Percentiles rank a stretch among this genome's conserved stretches.
Conservation (phyloP, 2,888 invertebrate species). For the Agrypnus murinus region DNA sequence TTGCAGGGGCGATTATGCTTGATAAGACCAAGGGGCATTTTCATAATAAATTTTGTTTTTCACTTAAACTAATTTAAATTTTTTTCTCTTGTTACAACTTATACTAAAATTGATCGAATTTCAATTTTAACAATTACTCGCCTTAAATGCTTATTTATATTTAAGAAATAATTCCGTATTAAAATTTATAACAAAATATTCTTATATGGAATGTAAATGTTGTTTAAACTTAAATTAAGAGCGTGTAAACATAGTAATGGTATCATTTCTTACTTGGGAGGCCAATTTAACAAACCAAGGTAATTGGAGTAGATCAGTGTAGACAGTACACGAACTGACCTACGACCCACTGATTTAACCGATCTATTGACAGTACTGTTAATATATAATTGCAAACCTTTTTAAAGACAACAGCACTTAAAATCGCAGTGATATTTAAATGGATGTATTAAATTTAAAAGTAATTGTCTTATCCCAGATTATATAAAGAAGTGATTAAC, state of each 20-base stretch:
- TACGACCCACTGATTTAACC: slow-evolving; percentile 52
- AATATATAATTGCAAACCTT: slow-evolving; percentile 23
- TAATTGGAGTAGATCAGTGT: slow-evolving; percentile 56
- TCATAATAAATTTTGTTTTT: too few species aligned
- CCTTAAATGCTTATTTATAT: too few species aligned
- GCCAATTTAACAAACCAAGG: slow-evolving; percentile 52
- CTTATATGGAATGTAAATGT: slow-evolving; percentile 1
- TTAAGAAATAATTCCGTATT: too few species aligned
- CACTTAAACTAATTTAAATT: too few species aligned
- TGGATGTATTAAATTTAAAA: neutral
- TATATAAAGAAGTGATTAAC: neutral
- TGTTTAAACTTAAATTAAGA: slow-evolving; percentile 21
- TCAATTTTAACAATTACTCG: too few species aligned
- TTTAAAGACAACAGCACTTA: slow-evolving; percentile 2
- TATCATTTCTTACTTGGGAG: slow-evolving; percentile 53
- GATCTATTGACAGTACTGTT: slow-evolving; percentile 53
- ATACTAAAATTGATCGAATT: too few species aligned
- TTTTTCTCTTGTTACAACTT: too few species aligned
- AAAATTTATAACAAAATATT: too few species aligned
- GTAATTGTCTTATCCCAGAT: neutral
- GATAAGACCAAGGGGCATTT: too few species aligned
- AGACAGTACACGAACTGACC: slow-evolving; percentile 56
- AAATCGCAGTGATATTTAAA: neutral
- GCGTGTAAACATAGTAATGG: slow-evolving; percentile 45
- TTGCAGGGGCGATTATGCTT: too few species aligned